Evolutionary conservation across 2,113 vertebrate species (phyloP).

Genomic region (Microcebus griseorufus): DNA sequence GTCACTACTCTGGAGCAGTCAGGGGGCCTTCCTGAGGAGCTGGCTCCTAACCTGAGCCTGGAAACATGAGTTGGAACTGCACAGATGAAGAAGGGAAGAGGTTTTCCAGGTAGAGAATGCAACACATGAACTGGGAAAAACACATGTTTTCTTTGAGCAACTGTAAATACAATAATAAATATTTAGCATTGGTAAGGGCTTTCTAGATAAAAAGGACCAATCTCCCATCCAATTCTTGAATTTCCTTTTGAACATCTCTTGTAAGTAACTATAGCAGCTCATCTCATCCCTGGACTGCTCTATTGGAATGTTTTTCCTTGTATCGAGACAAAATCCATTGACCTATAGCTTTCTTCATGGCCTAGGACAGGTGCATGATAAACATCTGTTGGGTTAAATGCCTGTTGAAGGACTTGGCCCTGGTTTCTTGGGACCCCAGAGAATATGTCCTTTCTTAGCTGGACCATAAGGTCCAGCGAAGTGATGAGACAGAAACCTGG

Average conservation of each 20-base stretch:
- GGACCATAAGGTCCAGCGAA: neutral
- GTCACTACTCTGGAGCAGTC: neutral
- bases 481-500: neutral
- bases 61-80: neutral
- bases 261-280: neutral
- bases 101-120: neutral
- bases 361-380: neutral
- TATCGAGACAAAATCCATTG: neutral
- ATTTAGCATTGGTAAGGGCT: neutral
- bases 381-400: neutral
- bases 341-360: neutral
- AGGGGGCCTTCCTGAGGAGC: neutral
- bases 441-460: neutral
- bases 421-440: neutral
- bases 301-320: neutral
- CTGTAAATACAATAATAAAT: neutral
- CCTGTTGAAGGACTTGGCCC: neutral
- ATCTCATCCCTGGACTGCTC: neutral
- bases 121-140: neutral
- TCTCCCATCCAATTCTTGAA: neutral
- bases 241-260: neutral
- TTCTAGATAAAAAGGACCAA: neutral
- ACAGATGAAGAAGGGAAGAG: neutral
- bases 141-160: neutral
- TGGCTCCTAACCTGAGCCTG: neutral